Base-by-base conservation (phyloP, 2,797 vertebrate genomes). In the Huso huso region DNA sequence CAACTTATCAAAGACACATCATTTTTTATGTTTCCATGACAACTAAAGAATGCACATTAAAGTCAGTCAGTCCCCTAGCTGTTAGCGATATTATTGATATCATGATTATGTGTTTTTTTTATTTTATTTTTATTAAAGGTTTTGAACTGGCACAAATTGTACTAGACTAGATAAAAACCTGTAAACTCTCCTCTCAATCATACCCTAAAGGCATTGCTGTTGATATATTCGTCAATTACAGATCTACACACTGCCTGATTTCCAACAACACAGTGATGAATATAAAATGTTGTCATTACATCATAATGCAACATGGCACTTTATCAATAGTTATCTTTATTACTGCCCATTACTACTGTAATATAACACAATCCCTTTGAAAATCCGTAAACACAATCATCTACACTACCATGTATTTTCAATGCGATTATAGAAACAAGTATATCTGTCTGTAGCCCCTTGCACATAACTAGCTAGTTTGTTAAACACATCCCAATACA, bases 281-380 rank as follows among this genome's bases (percentile, higher is more conserved):
- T 7, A 62, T 48, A 37, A 37, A 15, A 37, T 64, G 57, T 69
- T 66, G 66, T n/a, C 49, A 50, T 68, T 53, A 37, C 51, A 62
- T 62, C 6, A 62, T 12, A 62, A 62, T 58, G 55, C 13, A 58
- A 58, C 55, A 11, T 4, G 23, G 23, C 23, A 37, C 23, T 37
- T 37, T 37, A 37, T 37, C 23, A 37, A 37, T 3, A 4, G 23
- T 37, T 37, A 37, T 37, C 23, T 37, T 37, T 37, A 37, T 37
- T 37, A 55, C 52, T 10, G 52, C 52, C 9, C 52, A 55, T 3
- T 55, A 55, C 49, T 66, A 70, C 69, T 81, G 69, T 80, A 76
- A 81, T 77, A 74, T 12, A 10, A 57, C 72, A 71, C 82, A 79
- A 78, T 76, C 61, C 61, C 72, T 80, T 7, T n/a, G 9, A 55